A percentile compares a stretch with the other conserved stretches of the same genome.
These are phyloP conservation scores for Drosophila santomea DNA, from an alignment of 1,140 invertebrate species.

Conservation along the genomic window DNA sequence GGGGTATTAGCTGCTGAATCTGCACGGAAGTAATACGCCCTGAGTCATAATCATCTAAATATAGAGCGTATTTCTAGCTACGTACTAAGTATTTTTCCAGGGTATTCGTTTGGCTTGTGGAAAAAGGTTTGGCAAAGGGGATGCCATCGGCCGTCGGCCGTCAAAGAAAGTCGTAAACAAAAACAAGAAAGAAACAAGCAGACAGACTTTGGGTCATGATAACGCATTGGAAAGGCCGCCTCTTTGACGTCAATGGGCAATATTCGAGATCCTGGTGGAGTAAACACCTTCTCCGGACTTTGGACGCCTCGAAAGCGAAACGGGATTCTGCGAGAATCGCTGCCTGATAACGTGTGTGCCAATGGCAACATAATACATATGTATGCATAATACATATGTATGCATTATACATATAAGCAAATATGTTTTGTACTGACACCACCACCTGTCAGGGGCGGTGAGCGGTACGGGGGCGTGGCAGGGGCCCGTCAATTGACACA, in stretches of 20 bases:
- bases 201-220: constrained; percentile 10
- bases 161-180: constrained; percentile 30
- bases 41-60: neutral
- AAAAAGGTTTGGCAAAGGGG: neutral
- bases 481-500: constrained; percentile 44
- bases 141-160: neutral
- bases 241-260: constrained; percentile 47
- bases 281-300: constrained; percentile 58
- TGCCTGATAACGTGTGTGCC: constrained; percentile 8
- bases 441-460: constrained; percentile 23
- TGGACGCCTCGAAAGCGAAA: constrained; percentile 46
- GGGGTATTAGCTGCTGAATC: neutral
- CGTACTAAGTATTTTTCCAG: neutral
- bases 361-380: neutral
- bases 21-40: neutral
- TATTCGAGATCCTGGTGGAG: constrained; percentile 50
- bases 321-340: constrained; percentile 20
- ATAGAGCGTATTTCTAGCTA: neutral
- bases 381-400: neutral
- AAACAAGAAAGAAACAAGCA: constrained; percentile 28
- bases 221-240: constrained; percentile 24
- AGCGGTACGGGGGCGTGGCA: neutral
- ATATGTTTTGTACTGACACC: constrained; percentile 12
- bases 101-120: neutral
- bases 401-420: neutral